Conservation (phyloP, 2,888 invertebrate genomes). For the Sinotaia quadrata region DNA sequence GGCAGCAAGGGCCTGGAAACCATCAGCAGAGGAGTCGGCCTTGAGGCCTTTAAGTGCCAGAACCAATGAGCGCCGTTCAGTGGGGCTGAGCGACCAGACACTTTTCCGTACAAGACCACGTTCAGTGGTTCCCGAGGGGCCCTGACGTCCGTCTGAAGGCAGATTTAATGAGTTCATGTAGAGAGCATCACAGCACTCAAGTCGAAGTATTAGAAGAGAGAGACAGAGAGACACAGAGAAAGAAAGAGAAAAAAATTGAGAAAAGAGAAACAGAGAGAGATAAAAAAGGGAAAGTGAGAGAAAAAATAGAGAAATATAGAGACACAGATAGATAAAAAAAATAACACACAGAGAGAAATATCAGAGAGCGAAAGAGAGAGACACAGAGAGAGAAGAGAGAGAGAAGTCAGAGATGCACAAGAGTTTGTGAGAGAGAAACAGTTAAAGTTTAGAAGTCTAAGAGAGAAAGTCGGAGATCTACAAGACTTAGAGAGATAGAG, state of each 20-base stretch:
- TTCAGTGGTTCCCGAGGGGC: constrained; percentile 14
- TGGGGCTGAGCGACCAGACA: constrained; percentile 26
- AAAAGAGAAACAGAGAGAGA: neutral
- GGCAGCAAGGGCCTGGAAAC: constrained; percentile 42
- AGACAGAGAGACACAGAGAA: constrained; percentile 8
- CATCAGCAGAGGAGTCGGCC: constrained; percentile 39
- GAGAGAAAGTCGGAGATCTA: no score
- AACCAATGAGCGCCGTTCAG: constrained; percentile 35
- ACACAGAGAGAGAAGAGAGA: no score
- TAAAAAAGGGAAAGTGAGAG: neutral
- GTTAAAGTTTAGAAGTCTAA: no score
- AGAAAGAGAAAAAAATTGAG: constrained; percentile 6
- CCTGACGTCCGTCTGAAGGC: constrained; percentile 21
- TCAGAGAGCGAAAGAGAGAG: neutral
- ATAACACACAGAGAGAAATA: neutral
- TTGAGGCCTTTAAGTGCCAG: constrained; percentile 34
- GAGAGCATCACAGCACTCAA: no score
- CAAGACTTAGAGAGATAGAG: no score
- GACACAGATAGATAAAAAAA: neutral
- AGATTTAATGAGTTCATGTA: neutral
- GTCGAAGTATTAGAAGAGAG: no score
- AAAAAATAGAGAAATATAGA: neutral
- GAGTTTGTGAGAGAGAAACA: no score
- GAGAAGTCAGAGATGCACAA: no score
- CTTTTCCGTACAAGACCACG: constrained; percentile 12